Conservation (phyloP, 2,113 vertebrate genomes). For the Dicerorhinus sumatrensis region DNA sequence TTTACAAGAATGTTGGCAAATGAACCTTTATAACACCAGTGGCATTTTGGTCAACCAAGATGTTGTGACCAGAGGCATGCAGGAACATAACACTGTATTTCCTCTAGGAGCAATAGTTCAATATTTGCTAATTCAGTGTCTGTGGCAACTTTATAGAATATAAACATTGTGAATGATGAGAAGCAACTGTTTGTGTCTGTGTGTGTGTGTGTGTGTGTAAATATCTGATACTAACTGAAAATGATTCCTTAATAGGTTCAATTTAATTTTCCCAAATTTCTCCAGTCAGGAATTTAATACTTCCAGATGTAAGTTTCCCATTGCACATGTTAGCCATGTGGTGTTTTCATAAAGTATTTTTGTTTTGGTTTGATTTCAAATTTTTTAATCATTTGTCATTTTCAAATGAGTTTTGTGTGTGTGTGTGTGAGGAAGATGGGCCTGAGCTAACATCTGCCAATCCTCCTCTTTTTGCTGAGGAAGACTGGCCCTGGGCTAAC, state of each 20-base stretch:
- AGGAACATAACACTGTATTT: not conserved
- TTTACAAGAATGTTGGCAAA: not conserved
- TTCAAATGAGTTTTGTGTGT: constrained; percentile 74
- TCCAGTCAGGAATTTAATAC: not conserved
- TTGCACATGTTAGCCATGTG: not conserved
- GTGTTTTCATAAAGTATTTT: constrained; percentile 35
- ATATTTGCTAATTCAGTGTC: constrained; percentile 13
- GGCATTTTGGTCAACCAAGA: not conserved
- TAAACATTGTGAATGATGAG: not conserved
- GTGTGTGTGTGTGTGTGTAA: too few species aligned
- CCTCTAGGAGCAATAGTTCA: not conserved
- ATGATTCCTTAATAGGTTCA: not conserved
- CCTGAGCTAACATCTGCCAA: too few species aligned
- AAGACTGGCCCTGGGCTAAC: too few species aligned
- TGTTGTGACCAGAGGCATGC: not conserved
- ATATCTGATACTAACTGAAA: not conserved
- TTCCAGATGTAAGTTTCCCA: accelerated
- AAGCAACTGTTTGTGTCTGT: not conserved
- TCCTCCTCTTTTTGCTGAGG: too few species aligned
- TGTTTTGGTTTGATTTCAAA: not conserved
- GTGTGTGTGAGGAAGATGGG: too few species aligned
- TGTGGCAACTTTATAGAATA: not conserved
- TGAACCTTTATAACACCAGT: not conserved
- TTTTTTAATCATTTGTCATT: not conserved
- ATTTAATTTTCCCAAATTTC: not conserved